phyloP scores from a whole-genome alignment of 1,140 invertebrate genomes.

The Drosophila rhopaloa region DNA sequence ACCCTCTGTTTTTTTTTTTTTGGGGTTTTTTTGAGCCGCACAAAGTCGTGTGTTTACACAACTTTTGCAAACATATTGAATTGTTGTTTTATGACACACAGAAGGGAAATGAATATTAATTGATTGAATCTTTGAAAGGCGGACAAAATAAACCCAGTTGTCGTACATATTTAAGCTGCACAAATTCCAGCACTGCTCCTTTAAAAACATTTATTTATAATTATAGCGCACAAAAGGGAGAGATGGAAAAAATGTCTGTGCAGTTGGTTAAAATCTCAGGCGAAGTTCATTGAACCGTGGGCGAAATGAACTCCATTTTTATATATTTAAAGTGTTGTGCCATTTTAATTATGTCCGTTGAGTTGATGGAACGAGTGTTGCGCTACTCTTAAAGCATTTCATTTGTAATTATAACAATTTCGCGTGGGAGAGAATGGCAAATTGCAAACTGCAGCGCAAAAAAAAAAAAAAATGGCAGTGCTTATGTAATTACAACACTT shows the following conservation, averaged over 20 bases:
- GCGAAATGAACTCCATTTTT: constrained; percentile 16
- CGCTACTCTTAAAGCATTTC: constrained; percentile 14
- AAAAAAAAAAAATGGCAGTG: constrained; percentile 23
- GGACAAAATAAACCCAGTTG: constrained; percentile 15
- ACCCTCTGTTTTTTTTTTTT: too few species aligned
- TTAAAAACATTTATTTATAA: constrained; percentile 16
- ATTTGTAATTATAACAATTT: constrained; percentile 42
- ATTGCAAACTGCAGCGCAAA: constrained; percentile 12
- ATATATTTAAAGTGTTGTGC: constrained; percentile 38
- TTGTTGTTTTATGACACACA: neutral
- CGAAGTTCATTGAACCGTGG: constrained; percentile 7
- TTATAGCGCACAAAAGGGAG: constrained; percentile 1
- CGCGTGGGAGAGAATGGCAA: neutral
- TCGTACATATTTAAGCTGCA: constrained; percentile 1
- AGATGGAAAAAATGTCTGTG: constrained; percentile 4
- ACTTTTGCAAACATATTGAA: neutral
- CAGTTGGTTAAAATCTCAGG: constrained; percentile 3
- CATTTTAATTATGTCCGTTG: constrained; percentile 36
- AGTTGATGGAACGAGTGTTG: constrained; percentile 24
- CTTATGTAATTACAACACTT: constrained; percentile 42
- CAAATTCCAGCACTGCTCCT: constrained; percentile 4
- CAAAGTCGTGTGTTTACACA: too few species aligned
- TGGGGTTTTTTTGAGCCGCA: too few species aligned
- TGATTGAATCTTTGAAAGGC: neutral
- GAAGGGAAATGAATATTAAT: neutral